These are phyloP conservation scores for Scaptodrosophila lebanonensis DNA, from an alignment of 1,140 invertebrate species.

Conservation along the genomic window DNA sequence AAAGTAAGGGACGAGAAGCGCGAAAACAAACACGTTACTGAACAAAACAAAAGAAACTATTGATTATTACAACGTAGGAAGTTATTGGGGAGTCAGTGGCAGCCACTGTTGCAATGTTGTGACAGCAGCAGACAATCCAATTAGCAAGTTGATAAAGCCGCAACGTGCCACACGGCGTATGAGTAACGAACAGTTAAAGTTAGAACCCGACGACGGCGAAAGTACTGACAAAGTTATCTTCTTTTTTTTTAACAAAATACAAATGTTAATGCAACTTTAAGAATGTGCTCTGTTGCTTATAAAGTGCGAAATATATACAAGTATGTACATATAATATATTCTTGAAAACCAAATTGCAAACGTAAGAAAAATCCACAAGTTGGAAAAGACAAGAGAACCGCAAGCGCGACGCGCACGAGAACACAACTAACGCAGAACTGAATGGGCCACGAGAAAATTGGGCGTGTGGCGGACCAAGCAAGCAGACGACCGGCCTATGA, in stretches of 20 bases:
- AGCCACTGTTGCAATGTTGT: constrained; percentile 36
- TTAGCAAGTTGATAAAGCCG: constrained; percentile 33
- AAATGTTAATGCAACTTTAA: constrained; percentile 12
- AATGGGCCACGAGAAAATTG: constrained; percentile 40
- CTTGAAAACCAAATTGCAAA: background rate
- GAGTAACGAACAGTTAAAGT: constrained; percentile 21
- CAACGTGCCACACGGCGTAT: constrained; percentile 28
- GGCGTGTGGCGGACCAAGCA: constrained; percentile 18
- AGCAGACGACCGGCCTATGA: constrained; percentile 14
- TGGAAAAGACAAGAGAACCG: constrained; percentile 15
- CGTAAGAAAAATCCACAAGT: background rate
- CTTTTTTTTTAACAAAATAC: no score
- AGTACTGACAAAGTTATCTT: no score
- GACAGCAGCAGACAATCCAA: constrained; percentile 62
- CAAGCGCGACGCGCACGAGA: constrained; percentile 47
- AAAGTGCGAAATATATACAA: background rate
- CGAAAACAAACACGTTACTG: constrained; percentile 45
- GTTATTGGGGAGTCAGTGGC: constrained; percentile 56
- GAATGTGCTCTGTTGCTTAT: background rate
- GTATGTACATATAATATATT: no score
- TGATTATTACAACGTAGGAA: constrained; percentile 55
- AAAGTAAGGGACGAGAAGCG: constrained; percentile 49
- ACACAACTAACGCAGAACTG: constrained; percentile 65
- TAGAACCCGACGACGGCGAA: no score
- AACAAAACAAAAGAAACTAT: constrained; percentile 47